A percentile compares a stretch with the other conserved stretches of the same genome.
phyloP scores from a whole-genome alignment of 2,888 invertebrate species.

The Megalurothrips usitatus region DNA sequence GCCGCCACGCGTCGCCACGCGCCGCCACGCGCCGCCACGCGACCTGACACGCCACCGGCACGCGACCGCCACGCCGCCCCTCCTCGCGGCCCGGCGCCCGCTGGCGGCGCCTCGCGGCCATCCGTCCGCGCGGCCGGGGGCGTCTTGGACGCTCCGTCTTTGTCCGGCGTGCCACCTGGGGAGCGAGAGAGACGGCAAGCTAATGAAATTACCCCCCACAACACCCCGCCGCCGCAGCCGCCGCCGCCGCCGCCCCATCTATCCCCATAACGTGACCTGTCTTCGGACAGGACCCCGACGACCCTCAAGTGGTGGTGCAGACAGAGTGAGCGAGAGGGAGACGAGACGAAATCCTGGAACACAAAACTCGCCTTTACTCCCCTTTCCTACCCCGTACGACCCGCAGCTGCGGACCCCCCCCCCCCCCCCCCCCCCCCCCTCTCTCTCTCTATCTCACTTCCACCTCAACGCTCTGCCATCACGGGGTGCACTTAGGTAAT shows the following conservation, averaged over 20 bases:
- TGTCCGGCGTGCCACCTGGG: no score
- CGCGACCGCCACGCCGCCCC: not conserved
- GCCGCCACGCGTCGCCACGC: not conserved
- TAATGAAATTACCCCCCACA: no score
- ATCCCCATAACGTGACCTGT: no score
- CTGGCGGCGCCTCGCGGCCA: not conserved
- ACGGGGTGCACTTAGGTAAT: constrained; percentile 17
- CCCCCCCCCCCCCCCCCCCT: not conserved
- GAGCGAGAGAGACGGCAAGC: no score
- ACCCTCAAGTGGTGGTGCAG: no score
- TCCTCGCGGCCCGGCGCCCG: not conserved
- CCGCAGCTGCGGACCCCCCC: not conserved
- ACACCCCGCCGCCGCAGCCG: no score
- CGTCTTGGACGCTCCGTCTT: no score
- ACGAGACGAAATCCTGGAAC: no score
- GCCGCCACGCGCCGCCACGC: not conserved
- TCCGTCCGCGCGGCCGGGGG: no score
- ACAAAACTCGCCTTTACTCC: not conserved
- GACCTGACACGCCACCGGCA: not conserved
- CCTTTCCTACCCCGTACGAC: not conserved
- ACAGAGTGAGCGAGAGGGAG: no score
- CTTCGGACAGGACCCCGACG: no score
- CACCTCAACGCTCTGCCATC: not conserved
- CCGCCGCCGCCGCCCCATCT: no score
- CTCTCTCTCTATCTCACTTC: constrained; percentile 5